Conservation (phyloP, 1,140 invertebrate species). For the Orchesella cincta region DNA sequence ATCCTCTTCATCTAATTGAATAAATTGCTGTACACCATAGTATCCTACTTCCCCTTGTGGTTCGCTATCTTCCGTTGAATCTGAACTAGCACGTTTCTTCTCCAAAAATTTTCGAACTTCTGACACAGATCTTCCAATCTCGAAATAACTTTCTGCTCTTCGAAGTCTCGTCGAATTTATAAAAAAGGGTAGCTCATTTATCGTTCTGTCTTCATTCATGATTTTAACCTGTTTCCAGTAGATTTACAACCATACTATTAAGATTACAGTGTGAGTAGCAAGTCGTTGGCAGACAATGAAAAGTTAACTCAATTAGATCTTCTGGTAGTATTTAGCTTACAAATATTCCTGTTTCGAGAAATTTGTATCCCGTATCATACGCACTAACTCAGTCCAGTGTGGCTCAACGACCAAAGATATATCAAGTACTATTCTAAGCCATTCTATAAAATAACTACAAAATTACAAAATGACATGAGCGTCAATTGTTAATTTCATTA, state of each 20-base stretch:
- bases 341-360: no score
- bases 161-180: background rate
- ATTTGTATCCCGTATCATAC: no score
- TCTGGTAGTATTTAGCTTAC: no score
- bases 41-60: background rate
- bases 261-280: no score
- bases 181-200: slow-evolving; percentile 10
- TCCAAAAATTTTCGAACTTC: background rate
- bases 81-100: background rate
- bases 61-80: background rate
- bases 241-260: background rate
- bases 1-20: background rate
- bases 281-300: no score
- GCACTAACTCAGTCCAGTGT: no score
- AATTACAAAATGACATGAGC: no score
- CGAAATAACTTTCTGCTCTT: slow-evolving; percentile 16
- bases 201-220: background rate
- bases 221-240: background rate
- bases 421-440: no score
- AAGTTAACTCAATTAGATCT: no score
- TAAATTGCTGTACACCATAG: background rate
- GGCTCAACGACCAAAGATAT: no score
- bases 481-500: no score
- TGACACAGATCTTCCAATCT: background rate
- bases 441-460: no score